Evolutionary conservation across 64 coral and sea anemone species (phyloP).

Genomic region (Orbicella faveolata): DNA sequence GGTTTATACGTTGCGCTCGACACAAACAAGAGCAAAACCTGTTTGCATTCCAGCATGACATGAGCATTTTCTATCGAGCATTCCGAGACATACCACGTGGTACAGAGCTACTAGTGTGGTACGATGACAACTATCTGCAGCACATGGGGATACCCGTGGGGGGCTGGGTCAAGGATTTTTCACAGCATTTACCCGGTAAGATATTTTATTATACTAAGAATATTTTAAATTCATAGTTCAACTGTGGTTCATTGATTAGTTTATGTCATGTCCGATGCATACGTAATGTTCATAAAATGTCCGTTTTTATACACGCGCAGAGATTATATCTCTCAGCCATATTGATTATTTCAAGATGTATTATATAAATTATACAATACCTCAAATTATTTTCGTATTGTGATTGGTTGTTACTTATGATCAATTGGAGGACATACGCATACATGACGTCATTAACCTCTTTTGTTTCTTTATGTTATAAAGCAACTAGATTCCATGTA

Average conservation of each 20-base stretch:
- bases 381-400: no score
- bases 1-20: slow-evolving; percentile 79
- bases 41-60: slow-evolving; percentile 71
- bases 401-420: no score
- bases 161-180: background rate
- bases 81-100: slow-evolving; percentile 66
- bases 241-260: background rate
- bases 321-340: no score
- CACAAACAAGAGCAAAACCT: slow-evolving; percentile 76
- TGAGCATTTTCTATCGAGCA: slow-evolving; percentile 71
- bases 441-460: no score
- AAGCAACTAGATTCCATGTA: no score
- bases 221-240: background rate
- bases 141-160: slow-evolving; percentile 71
- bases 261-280: no score
- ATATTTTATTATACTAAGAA: background rate
- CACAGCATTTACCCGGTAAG: slow-evolving; percentile 2
- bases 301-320: no score
- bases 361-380: no score
- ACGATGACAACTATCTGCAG: slow-evolving; percentile 72
- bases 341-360: no score
- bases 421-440: no score
- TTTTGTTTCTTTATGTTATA: no score
- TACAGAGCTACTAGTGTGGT: slow-evolving; percentile 75
- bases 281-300: no score